A percentile compares a stretch with the other conserved stretches of the same genome.
These are phyloP conservation scores for Chaetodon trifascialis DNA, from an alignment of 2,113 vertebrate genomes.

Conservation along the genomic window DNA sequence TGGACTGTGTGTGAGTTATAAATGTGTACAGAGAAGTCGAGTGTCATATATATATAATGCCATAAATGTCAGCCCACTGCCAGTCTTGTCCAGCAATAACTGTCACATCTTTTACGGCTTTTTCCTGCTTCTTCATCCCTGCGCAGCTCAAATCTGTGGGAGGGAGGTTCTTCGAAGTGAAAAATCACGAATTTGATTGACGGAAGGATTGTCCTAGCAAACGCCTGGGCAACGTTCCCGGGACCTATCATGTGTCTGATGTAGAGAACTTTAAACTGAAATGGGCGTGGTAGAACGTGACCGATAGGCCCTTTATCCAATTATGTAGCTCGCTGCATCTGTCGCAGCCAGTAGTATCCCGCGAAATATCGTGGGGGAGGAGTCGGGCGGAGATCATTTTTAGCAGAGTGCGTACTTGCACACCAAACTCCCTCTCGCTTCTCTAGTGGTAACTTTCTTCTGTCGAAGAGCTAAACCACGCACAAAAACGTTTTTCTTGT, in stretches of 20 bases:
- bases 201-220: constrained; percentile 80
- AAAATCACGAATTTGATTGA: constrained; percentile 72
- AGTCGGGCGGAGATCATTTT: constrained; percentile 46
- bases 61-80: background rate
- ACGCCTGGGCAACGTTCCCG: constrained; percentile 78
- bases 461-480: background rate
- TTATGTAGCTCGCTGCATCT: background rate
- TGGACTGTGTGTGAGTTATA: background rate
- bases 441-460: constrained; percentile 58
- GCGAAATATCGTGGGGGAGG: constrained; percentile 9
- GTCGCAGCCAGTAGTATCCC: constrained; percentile 71
- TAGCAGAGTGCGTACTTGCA: constrained; percentile 78
- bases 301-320: constrained; percentile 48
- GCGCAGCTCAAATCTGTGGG: constrained; percentile 41
- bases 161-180: constrained; percentile 44
- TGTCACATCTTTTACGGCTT: constrained; percentile 30
- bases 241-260: constrained; percentile 65
- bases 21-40: background rate
- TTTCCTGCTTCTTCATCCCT: constrained; percentile 51
- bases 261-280: constrained; percentile 82
- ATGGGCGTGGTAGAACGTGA: constrained; percentile 34
- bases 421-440: constrained; percentile 34
- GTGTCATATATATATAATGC: background rate
- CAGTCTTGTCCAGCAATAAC: background rate
- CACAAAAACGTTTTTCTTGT: rapidly evolving